Base-by-base conservation (phyloP, 2,888 invertebrate species). In the Panzeria rudis region DNA sequence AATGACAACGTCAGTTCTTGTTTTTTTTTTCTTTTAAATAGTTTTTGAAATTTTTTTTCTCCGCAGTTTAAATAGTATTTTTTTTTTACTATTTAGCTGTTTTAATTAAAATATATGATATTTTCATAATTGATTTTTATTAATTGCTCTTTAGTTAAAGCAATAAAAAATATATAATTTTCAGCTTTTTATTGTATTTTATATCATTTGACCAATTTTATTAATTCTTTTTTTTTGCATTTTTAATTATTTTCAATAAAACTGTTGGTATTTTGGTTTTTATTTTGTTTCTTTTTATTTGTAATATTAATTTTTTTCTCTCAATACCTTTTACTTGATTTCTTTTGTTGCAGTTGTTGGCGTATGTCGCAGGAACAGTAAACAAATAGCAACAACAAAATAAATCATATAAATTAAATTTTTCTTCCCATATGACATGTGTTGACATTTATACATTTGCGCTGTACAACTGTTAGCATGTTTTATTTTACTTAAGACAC, bases 111-210 rank as follows among this genome's bases (percentile, higher is more conserved):
- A 15, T 20, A 29, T 23, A 13, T 56, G 50, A 15, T 47, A 35
- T 61, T 25, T 3, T 88, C 71, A 88, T 68, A 84, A 86, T 62
- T 86, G 86, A 86, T 76, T 83, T 80, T 75, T 86, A 83, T 77
- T 66, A 76, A 75, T 85, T 82, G 72, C 54, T 64, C 35, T 79
- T 79, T 61, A 61, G 68, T 68, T 25, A 50, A 44, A 20, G 25
- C n/a, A 35, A n/a, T 41, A 61, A 44, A 59, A 29, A 66, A 62
- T 20, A 23, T 9, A 50, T 15, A 3, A 6, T 50, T n/a, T 50
- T 3, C 17, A 47, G 0, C 0, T 50, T 23, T 17, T 50, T 50
- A 23, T 20, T 20, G 25, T 7, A 61, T 29, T 83, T 62, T 68
- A 8, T 52, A 54, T 11, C 50, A 47, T 1, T 47, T 8, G 47